Percentiles rank a stretch among this genome's conserved stretches.
Conservation (phyloP, 1,140 invertebrate genomes). For the Saxidomus purpurata region DNA sequence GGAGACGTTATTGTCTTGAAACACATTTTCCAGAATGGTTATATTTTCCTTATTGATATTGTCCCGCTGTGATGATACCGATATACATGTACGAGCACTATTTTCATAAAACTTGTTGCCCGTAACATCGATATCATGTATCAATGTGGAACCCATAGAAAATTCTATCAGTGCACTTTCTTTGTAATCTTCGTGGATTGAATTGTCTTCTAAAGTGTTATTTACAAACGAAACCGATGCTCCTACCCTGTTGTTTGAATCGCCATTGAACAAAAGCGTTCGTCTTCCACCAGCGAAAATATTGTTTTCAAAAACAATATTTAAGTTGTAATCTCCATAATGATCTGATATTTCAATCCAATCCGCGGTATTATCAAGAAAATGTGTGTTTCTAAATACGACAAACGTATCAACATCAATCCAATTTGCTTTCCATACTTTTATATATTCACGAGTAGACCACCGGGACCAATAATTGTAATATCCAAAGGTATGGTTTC, state of each 20-base stretch:
- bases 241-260: too few species aligned
- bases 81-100: background rate
- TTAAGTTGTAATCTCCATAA: background rate
- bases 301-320: background rate
- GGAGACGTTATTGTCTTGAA: background rate
- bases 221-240: background rate
- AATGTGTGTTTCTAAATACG: background rate
- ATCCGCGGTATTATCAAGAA: background rate
- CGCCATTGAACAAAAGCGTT: background rate
- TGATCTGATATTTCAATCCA: background rate
- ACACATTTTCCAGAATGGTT: background rate
- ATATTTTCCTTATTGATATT: background rate
- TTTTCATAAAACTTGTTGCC: background rate
- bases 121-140: background rate
- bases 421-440: background rate
- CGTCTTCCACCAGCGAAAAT: background rate
- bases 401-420: background rate
- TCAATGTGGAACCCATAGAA: background rate
- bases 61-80: background rate
- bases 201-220: background rate
- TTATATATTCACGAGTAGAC: background rate
- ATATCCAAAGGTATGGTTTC: background rate
- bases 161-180: background rate
- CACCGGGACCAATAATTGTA: background rate
- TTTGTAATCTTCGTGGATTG: background rate